Evolutionary conservation across 2,888 invertebrate genomes (phyloP), one percentile per base, ranked within the genome.

Genomic region (Andrena camellia): DNA sequence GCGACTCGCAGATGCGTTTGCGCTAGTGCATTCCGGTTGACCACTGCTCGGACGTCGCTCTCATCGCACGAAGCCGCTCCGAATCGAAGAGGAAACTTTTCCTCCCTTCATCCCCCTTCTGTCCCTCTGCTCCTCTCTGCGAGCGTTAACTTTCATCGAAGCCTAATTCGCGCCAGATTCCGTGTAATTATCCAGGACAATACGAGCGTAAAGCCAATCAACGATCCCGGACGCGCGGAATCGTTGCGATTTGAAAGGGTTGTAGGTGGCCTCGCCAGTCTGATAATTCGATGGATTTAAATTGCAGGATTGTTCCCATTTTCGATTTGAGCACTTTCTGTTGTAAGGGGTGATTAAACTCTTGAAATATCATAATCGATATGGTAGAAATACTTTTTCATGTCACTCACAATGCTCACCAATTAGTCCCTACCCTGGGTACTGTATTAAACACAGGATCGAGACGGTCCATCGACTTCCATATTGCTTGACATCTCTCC

Each of bases 151-250:
- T 70, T 67, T 57, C 67, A 63, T 33, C 26, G 67, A n/a, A 10
- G 29, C 10, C 67, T 80, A 71, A 71, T 78, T 78, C 67, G 17
- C 62, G 26, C 69, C 50, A 62, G 50, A 67, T 60, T 23, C 20
- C 33, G 66, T 33, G 69, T 71, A 82, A 82, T 82, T 60, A 80
- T 60, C 62, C 20, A 8, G 74, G 48, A 57, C 70, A 80, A 70
- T 66, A 42, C 50, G 13, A 54, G 42, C 23, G 29, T 42, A 33
- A 7, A 13, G 48, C 48, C 60, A 59, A 59, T 71, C 54, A 48
- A 54, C 54, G 17, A 62, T 66, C 66, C 42, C 5, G 31, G 29
- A 13, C 66, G 42, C 42, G 42, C 66, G 17, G 57, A 59, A 26
- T 66, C 73, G 57, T 48, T 59, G 66, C 23, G 23, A 66, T 73